These are phyloP conservation scores for Plagodis pulveraria DNA, from an alignment of 2,888 invertebrate species.

Conservation along the genomic window DNA sequence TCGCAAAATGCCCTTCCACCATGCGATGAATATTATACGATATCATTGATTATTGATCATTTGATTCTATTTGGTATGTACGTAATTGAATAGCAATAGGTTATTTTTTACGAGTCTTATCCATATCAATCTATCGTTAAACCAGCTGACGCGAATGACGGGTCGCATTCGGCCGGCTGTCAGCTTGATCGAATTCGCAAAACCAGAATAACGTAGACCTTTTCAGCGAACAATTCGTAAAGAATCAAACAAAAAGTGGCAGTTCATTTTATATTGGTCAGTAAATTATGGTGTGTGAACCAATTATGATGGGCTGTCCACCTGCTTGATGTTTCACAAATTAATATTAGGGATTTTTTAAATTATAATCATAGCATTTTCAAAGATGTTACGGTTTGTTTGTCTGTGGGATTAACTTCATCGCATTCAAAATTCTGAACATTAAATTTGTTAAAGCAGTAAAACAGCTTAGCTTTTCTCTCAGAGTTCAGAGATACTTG, in stretches of 20 bases:
- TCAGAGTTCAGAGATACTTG: too few relatives aligned
- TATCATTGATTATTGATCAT: too few relatives aligned
- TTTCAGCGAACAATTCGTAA: slow-evolving; percentile 15
- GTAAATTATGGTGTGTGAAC: slow-evolving; percentile 17
- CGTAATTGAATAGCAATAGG: neutral
- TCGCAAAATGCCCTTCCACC: too few relatives aligned
- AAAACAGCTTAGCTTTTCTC: too few relatives aligned
- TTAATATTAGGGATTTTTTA: slow-evolving; percentile 4
- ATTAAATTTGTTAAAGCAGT: too few relatives aligned
- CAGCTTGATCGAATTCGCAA: slow-evolving; percentile 40
- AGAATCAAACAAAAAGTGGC: slow-evolving; percentile 5
- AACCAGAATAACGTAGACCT: slow-evolving; percentile 22
- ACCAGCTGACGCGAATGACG: slow-evolving; percentile 40
- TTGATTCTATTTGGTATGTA: too few relatives aligned
- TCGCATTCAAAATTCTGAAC: too few relatives aligned
- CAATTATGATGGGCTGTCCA: slow-evolving; percentile 18
- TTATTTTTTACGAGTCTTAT: slow-evolving; percentile 28
- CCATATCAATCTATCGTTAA: slow-evolving; percentile 34
- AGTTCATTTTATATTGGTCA: slow-evolving; percentile 13
- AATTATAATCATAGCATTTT: neutral
- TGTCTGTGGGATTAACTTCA: too few relatives aligned
- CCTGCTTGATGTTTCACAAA: slow-evolving; percentile 20
- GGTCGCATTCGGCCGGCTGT: slow-evolving; percentile 30
- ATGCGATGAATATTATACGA: too few relatives aligned
- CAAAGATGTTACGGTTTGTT: too few relatives aligned